Percentiles rank a stretch among this genome's conserved stretches.
Evolutionary conservation across 2,797 vertebrate species (phyloP).

Genomic region (Enteromius argenteus): DNA sequence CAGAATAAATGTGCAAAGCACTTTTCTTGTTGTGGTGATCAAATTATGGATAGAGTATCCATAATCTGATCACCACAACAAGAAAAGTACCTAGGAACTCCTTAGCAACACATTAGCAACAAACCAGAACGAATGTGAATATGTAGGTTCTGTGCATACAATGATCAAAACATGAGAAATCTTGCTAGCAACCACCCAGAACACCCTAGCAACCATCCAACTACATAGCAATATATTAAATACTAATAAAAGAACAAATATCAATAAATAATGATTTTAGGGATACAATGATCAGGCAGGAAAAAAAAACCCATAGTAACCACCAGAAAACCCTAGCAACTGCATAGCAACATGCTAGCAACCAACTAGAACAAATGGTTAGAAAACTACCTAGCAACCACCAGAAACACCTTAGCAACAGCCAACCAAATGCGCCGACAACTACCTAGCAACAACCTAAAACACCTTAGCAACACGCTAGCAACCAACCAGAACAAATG

Average conservation of each 20-base stretch:
- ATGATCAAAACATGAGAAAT: background rate
- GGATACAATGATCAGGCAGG: background rate
- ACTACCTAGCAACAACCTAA: background rate
- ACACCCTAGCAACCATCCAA: conserved; percentile 2
- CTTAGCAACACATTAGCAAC: background rate
- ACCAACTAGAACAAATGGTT: background rate
- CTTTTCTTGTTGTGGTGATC: too few species aligned
- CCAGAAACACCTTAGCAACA: background rate
- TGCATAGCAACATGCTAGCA: background rate
- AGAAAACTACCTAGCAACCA: background rate
- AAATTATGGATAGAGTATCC: background rate
- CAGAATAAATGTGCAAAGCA: background rate
- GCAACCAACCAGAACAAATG: too few species aligned
- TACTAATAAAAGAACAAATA: background rate
- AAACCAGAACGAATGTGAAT: background rate
- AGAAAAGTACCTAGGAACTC: background rate
- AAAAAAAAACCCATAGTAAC: background rate
- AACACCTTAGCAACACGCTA: too few species aligned
- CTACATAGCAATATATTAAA: background rate
- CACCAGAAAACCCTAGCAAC: background rate
- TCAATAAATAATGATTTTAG: background rate
- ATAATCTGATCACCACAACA: background rate
- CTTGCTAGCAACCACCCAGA: background rate
- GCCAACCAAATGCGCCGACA: background rate
- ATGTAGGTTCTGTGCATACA: background rate